Base-by-base conservation (phyloP, 1,140 invertebrate genomes). In the Lepidurus arcticus region DNA sequence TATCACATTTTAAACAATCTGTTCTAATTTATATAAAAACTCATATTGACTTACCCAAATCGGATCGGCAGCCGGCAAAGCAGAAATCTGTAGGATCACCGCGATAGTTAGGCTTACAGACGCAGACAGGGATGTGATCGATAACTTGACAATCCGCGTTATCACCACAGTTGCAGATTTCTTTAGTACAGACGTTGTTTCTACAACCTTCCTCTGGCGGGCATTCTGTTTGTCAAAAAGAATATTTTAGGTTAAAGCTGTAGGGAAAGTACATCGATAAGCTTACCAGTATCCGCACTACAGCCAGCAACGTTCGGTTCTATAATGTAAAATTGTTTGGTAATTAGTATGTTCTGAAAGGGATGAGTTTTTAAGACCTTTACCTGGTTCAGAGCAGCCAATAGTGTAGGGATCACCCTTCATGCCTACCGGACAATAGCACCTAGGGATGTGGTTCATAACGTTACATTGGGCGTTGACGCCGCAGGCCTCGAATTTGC, bases 71-170 rank as follows among this genome's bases (percentile, higher is more conserved):
- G 74, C 93, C 93, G 42, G 94, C 89, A 76, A 74, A 80, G 81
- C 93, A 94, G 73, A 91, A 91, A 21, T 89, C 89, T 82, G 92
- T 93, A 42, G 94, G 92, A 89, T 95, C 93, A 76, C 93, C 94
- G 83, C 92, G 90, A 81, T 89, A 93, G 2, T 90, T 91, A 16
- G 89, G 87, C 75, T 90, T 87, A n/a, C 94, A 96, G 4, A 92
- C 92, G 83, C 94, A 97, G 6, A 94, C 90, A 0, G 94, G 92
- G 44, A 92, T 90, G 81, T 96, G 94, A 81, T 94, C 91, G 79
- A 89, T 89, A 0, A 95, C 90, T 44, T 90, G 89, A 81, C 95
- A 97, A 79, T 91, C 89, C 7, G 94, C 91, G 83, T 96, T 93
- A 42, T 88, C 88, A 34, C 94, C 95, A 83, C 94, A 96, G 82